Evolutionary conservation across 2,888 invertebrate genomes (phyloP).

Genomic region (Campoplex capitator): DNA sequence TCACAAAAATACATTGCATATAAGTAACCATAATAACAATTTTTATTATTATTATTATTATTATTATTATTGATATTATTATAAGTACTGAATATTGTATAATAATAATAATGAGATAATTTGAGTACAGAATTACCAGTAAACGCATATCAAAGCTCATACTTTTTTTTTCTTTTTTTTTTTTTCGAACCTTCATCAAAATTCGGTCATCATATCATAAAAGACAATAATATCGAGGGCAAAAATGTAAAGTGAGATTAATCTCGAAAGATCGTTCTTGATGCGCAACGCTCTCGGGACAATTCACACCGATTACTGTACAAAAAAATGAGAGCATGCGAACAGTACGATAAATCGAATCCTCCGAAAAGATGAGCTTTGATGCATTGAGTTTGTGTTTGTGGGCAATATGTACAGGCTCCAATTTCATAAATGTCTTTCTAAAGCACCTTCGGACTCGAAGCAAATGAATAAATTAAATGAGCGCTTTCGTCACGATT

Average conservation of each 20-base stretch:
- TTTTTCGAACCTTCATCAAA: slow-evolving; percentile 20
- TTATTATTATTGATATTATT: slow-evolving; percentile 40
- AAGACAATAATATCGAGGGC: slow-evolving; percentile 7
- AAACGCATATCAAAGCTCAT: slow-evolving; percentile 43
- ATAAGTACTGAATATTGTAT: slow-evolving; percentile 41
- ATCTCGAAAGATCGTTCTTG: slow-evolving; percentile 69
- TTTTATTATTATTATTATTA: slow-evolving; percentile 43
- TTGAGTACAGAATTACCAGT: slow-evolving; percentile 69
- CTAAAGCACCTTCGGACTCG: slow-evolving; percentile 16
- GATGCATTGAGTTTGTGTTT: background rate
- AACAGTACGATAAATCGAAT: slow-evolving; percentile 54
- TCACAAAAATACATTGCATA: slow-evolving; percentile 84
- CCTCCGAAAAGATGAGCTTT: slow-evolving; percentile 24
- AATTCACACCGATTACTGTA: slow-evolving; percentile 64
- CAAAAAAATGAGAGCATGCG: slow-evolving; percentile 56
- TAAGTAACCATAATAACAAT: slow-evolving; percentile 70
- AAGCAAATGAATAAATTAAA: background rate
- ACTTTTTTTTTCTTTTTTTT: slow-evolving; percentile 5
- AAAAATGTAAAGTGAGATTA: slow-evolving; percentile 62
- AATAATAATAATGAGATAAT: slow-evolving; percentile 49
- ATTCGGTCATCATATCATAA: background rate
- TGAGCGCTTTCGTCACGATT: background rate
- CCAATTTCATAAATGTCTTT: slow-evolving; percentile 23
- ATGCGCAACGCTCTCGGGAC: slow-evolving; percentile 65
- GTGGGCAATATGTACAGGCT: slow-evolving; percentile 23